phyloP scores from a whole-genome alignment of 2,113 vertebrate genomes.

The Solenodon paradoxus region DNA sequence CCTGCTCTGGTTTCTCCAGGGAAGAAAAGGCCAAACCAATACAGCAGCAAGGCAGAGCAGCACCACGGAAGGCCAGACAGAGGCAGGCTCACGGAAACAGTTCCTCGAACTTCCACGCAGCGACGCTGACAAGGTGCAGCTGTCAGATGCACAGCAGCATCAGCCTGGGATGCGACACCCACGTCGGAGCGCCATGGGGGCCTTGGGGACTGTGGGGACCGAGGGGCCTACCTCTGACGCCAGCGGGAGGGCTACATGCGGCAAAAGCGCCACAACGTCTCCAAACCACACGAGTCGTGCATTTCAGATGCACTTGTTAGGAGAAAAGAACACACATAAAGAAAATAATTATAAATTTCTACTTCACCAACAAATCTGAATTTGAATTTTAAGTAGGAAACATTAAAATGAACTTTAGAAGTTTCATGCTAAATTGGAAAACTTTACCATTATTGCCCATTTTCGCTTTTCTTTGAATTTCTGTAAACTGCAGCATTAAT shows the following conservation, averaged over 20 bases:
- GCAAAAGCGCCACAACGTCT: not conserved
- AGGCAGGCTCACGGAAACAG: too few species aligned
- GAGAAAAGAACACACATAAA: not conserved
- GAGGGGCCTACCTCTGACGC: too few species aligned
- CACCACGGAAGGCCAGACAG: not conserved
- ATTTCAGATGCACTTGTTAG: not conserved
- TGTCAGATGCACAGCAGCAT: fast-evolving
- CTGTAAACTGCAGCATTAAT: not conserved
- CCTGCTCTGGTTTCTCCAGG: not conserved
- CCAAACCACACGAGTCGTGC: not conserved
- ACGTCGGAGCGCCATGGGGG: too few species aligned
- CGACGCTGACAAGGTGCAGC: too few species aligned
- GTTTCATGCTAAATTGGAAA: not conserved
- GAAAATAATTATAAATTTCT: not conserved
- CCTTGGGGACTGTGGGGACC: too few species aligned
- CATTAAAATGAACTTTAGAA: not conserved
- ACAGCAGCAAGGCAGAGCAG: not conserved
- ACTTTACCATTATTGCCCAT: not conserved
- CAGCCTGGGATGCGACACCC: too few species aligned
- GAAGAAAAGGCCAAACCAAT: not conserved
- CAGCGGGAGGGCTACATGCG: too few species aligned
- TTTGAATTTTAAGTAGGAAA: conserved; percentile 6
- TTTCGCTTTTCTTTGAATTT: not conserved
- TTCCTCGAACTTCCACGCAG: too few species aligned
- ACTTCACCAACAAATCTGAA: not conserved